Conservation (phyloP, 1,140 invertebrate genomes). For the Chrysomallon squamiferum region DNA sequence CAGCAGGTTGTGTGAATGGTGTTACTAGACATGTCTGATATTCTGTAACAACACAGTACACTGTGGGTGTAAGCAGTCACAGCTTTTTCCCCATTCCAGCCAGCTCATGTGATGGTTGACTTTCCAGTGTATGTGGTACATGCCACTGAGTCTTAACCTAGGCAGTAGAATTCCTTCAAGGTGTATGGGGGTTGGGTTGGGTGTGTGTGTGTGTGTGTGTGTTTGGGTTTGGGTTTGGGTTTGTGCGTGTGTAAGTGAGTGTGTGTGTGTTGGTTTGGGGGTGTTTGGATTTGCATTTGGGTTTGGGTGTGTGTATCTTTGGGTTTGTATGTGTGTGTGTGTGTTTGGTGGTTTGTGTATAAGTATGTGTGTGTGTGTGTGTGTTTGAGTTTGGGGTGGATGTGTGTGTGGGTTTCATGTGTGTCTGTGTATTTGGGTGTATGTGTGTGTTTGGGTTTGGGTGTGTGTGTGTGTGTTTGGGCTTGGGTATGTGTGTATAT, state of each 20-base stretch:
- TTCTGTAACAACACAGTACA: too few relatives aligned
- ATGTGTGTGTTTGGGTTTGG: neutral
- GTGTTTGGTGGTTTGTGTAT: neutral
- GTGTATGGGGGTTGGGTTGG: too few relatives aligned
- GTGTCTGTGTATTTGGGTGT: neutral
- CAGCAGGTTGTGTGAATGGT: too few relatives aligned
- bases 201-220: neutral
- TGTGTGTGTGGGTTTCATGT: neutral
- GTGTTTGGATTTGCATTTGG: neutral
- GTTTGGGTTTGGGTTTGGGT: neutral
- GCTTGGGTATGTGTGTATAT: slow-evolving; percentile 2
- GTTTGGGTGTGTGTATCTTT: neutral
- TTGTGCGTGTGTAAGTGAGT: neutral
- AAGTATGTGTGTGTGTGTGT: neutral
- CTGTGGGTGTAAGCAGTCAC: too few relatives aligned
- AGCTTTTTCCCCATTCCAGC: too few relatives aligned
- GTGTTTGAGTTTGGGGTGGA: neutral
- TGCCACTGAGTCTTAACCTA: too few relatives aligned
- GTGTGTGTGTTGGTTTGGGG: too few relatives aligned
- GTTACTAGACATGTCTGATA: too few relatives aligned
- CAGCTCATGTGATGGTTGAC: neutral
- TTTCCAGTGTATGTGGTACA: neutral
- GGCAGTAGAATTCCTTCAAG: too few relatives aligned
- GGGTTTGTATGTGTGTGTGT: neutral
- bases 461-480: neutral